phyloP scores from a whole-genome alignment of 2,797 vertebrate species.

The Octomys mimax region DNA sequence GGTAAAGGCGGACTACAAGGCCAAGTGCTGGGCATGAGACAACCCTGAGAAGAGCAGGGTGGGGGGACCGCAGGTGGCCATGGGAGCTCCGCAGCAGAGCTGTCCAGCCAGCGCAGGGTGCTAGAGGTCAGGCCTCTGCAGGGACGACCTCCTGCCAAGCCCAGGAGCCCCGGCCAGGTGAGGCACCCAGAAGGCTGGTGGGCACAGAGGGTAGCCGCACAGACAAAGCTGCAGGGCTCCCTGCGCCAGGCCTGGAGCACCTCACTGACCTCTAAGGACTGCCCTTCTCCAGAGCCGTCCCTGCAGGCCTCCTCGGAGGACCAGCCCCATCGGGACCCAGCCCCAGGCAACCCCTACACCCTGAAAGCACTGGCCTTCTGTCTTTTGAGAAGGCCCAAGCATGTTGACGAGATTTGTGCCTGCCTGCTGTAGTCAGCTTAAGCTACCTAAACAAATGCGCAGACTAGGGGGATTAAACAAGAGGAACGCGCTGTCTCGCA shows the following conservation, averaged over 20 bases:
- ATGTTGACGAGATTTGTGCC: background rate
- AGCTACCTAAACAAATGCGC: background rate
- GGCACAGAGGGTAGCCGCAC: too few species aligned
- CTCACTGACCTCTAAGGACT: background rate
- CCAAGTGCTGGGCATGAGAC: background rate
- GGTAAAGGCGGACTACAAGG: background rate
- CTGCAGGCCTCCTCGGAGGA: background rate
- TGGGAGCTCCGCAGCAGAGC: background rate
- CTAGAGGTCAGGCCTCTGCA: background rate
- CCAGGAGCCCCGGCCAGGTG: too few species aligned
- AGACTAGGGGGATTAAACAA: background rate
- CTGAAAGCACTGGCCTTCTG: background rate
- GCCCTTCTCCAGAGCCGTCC: background rate
- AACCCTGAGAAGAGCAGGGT: background rate
- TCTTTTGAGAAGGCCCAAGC: background rate
- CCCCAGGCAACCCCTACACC: background rate
- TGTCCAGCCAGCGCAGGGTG: background rate
- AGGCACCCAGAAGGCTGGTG: background rate
- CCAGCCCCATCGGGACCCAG: background rate
- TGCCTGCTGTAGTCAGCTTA: background rate
- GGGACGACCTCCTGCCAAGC: background rate
- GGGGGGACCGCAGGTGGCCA: too few species aligned
- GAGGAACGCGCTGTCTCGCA: background rate
- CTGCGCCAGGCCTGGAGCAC: background rate
- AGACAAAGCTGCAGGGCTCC: too few species aligned